Evolutionary conservation across 1,140 invertebrate genomes (phyloP).

Genomic region (Cyphomyrmex costatus): DNA sequence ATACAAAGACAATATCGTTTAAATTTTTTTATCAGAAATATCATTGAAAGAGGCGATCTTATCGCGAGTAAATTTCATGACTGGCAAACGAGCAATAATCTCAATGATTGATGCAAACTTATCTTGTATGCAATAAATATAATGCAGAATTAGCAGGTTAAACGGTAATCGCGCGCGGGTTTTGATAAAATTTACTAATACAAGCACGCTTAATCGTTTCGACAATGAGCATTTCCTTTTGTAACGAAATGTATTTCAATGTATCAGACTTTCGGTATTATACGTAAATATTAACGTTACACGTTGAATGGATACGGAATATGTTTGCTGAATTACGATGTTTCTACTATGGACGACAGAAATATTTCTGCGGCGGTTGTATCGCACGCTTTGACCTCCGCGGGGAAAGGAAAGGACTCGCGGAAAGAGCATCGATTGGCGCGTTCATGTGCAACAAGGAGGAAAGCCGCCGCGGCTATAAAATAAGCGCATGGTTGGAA

Average conservation of each 20-base stretch:
- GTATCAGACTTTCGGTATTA: conserved; percentile 1
- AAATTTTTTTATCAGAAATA: not conserved
- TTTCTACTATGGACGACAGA: conserved; percentile 24
- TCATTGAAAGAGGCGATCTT: not conserved
- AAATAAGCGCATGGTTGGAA: conserved; percentile 56
- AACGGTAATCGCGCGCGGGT: too few relatives aligned
- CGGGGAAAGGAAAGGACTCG: conserved; percentile 5
- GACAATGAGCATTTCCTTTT: not conserved
- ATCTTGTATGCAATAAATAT: not conserved
- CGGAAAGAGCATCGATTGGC: conserved; percentile 30
- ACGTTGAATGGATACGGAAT: not conserved
- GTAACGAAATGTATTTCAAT: not conserved
- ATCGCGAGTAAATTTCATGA: conserved; percentile 22
- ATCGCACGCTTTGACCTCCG: conserved; percentile 35
- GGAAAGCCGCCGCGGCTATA: conserved; percentile 15
- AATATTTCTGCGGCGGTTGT: conserved; percentile 24
- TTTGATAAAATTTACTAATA: conserved; percentile 10
- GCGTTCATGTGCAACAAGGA: conserved; percentile 3
- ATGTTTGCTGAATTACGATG: conserved; percentile 18
- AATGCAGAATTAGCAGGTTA: not conserved
- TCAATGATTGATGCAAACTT: not conserved
- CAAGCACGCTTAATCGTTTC: not conserved
- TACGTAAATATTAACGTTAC: conserved; percentile 17
- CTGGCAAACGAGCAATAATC: not conserved
- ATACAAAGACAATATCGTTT: not conserved